Base-by-base conservation (phyloP, 1,140 invertebrate genomes). In the Harpegnathos saltator region DNA sequence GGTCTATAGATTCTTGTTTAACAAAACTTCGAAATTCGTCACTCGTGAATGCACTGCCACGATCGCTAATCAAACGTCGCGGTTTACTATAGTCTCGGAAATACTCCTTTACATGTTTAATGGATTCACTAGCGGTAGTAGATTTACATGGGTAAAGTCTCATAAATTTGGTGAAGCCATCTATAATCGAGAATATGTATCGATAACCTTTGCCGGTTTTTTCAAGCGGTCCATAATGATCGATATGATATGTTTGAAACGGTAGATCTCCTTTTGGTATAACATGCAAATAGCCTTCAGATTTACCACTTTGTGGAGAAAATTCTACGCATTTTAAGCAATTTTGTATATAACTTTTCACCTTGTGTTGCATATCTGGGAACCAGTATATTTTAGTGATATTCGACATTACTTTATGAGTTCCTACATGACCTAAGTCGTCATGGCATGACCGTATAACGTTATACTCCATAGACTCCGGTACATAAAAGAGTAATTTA, bases 401-500 rank as follows among this genome's bases (percentile, higher is more conserved):
- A 61, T 59, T 50, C 15, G 19, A 1, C 11, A 19, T 50, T n/a
- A 59, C 61, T 26, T 74, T 74, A 0, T 50, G 26, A 22, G 1
- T 33, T 0, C 71, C 71, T 50, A 50, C 38, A 26, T 74, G 71
- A 12, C 58, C 71, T 1, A 74, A 5, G 14, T 74, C 17, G 17
- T 74, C 56, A 1, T 61, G 56, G 48, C 58, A 50, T 12, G 56
- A n/a, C 1, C 71, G 56, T 11, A 74, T 61, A 5, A 74, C 48
- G 22, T 74, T 62, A 14, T 74, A 33, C 61, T 61, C 58, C 58
- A 74, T 61, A 12, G 38, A 15, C 11, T 9, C n/a, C 11, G 71
- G 33, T 22, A 74, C 71, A 29, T 50, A 74, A 22, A 74, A 74
- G 11, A 74, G 50, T 48, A 74, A 44, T 48, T 62, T 74, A 22